These are phyloP conservation scores for Oryctolagus cuniculus DNA, from an alignment of 2,113 vertebrate species.

Conservation along the genomic window DNA sequence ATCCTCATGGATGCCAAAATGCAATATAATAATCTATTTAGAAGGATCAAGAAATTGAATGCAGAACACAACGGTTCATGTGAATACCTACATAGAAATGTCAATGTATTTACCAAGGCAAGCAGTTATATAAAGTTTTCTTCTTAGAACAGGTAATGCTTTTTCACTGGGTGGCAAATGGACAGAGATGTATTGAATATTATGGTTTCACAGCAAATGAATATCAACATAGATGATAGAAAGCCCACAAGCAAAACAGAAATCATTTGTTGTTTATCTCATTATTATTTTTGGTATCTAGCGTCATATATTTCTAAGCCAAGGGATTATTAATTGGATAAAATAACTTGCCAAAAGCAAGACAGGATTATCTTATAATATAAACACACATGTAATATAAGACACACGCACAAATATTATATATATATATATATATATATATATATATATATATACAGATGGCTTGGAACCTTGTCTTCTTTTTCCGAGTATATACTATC, in stretches of 20 bases:
- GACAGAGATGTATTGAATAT: background rate
- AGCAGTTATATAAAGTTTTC: background rate
- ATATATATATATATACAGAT: no score
- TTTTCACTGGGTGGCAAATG: background rate
- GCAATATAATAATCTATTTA: background rate
- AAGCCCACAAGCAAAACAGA: background rate
- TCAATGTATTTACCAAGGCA: background rate
- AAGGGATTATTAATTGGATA: background rate
- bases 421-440: no score
- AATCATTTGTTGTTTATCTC: background rate
- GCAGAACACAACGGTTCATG: background rate
- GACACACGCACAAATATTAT: background rate
- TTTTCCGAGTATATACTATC: background rate
- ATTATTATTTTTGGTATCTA: background rate
- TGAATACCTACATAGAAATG: background rate
- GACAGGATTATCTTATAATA: background rate
- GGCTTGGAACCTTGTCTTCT: background rate
- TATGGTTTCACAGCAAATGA: background rate
- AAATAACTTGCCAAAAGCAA: constrained; percentile 28
- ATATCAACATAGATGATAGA: background rate
- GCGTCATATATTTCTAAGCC: constrained; percentile 7
- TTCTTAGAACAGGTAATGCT: background rate
- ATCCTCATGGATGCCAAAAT: background rate
- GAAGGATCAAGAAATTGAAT: background rate
- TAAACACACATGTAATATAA: background rate